Base-by-base conservation (phyloP, 2,797 vertebrate genomes). In the Scolopax rusticola region DNA sequence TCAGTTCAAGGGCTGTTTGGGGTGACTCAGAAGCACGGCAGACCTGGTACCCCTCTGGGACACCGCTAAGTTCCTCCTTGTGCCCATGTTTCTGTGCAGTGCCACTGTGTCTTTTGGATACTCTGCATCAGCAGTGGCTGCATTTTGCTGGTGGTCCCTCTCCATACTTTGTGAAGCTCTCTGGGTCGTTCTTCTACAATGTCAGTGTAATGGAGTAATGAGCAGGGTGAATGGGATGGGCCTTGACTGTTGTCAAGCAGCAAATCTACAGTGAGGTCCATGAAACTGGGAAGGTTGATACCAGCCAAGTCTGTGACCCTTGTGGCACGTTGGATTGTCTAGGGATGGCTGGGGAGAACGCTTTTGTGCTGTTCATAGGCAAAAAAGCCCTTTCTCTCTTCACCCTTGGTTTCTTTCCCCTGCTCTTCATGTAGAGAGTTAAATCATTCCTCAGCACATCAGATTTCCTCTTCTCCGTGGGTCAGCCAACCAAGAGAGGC, bases 111-210 rank as follows among this genome's bases (percentile, higher is more conserved):
- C 20, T 61, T 33, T 25, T 18, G 43, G 53, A 16, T 38, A 7
- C 40, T 47, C 9, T 27, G 32, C 27, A 10, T 10, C 79, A 19
- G 7, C 0, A 12, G n/a, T 7, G 50, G 50, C 9, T 27, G 32
- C 27, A 10, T 48, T 33, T 60, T 14, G 4, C 47, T 43, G 41
- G 41, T 28, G 59, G 45, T 20, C n/a, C 41, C 16, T n/a, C 30
- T 25, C 36, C 3, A 2, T 2, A 0, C 30, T n/a, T 33, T 0
- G 0, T 9, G 41, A 45, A 19, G 12, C 11, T 25, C 68, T 11
- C n/a, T 2, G 77, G 63, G 47, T 24, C 6, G 1, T 38, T 57
- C 32, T 70, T 30, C 33, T 8, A 0, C 33, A 3, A 0, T 3
- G 10, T 6, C 19, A 1, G 43, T 1, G 16, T 21, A 15, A 6